These are phyloP conservation scores for Spinus olivaceus DNA, from an alignment of 2,797 vertebrate genomes.

Conservation along the genomic window DNA sequence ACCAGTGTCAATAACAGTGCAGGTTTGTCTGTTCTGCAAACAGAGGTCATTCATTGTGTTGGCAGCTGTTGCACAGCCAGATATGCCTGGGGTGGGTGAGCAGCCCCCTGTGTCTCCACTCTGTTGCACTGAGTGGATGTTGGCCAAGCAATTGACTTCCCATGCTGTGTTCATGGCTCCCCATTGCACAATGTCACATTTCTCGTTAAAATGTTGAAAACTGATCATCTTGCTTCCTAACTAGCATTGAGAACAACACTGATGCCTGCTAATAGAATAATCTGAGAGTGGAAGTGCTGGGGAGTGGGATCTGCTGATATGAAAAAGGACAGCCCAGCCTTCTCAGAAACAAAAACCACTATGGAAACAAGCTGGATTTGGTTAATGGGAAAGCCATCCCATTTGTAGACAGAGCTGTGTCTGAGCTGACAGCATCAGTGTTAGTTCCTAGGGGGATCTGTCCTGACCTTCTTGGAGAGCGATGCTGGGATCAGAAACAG, in stretches of 20 bases:
- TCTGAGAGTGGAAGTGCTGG: not conserved
- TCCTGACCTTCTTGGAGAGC: constrained; percentile 9
- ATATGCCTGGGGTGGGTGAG: not conserved
- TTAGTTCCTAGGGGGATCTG: constrained; percentile 6
- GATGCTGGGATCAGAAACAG: constrained; percentile 55
- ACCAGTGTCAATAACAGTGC: not conserved
- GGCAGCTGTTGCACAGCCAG: not conserved
- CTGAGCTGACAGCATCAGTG: constrained; percentile 45
- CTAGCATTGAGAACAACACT: constrained; percentile 28
- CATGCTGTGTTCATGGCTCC: constrained; percentile 11
- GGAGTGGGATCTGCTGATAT: not conserved
- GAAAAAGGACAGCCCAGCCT: not conserved
- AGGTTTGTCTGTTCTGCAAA: not conserved
- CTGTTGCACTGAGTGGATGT: not conserved
- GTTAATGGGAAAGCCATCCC: not conserved
- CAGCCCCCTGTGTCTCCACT: not conserved
- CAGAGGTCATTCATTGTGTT: not conserved
- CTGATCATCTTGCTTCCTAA: constrained; percentile 1
- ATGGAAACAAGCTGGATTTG: not conserved
- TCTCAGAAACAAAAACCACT: not conserved
- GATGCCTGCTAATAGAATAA: not conserved
- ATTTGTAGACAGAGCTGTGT: not conserved
- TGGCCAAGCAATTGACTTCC: not conserved
- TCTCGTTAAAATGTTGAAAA: constrained; percentile 69
- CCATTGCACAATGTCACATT: constrained; percentile 24